A percentile compares a stretch with the other conserved stretches of the same genome.
These are phyloP conservation scores for Galagoides demidoff DNA, from an alignment of 2,797 vertebrate species.

Conservation along the genomic window DNA sequence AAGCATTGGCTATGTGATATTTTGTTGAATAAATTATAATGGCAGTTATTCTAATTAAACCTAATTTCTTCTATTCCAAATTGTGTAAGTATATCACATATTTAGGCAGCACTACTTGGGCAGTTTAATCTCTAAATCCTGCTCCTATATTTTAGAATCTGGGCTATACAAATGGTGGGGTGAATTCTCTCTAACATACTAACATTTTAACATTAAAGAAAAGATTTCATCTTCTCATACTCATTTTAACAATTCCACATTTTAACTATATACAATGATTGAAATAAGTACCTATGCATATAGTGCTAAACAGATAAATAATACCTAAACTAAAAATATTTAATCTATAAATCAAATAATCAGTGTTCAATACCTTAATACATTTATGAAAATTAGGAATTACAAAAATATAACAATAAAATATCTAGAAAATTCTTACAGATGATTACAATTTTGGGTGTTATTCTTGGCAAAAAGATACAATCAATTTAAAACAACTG, in stretches of 20 bases:
- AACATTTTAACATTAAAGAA: conserved; percentile 23
- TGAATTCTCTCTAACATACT: neutral
- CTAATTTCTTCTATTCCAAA: neutral
- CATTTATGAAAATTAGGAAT: neutral
- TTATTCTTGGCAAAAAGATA: conserved; percentile 5
- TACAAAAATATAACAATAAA: neutral
- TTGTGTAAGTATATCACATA: neutral
- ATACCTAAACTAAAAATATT: neutral
- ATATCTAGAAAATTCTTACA: neutral
- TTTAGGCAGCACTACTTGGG: neutral
- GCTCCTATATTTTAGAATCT: neutral
- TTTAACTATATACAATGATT: neutral
- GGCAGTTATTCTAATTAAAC: neutral
- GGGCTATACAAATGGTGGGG: neutral
- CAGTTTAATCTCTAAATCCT: conserved; percentile 4
- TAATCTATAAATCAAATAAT: neutral
- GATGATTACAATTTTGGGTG: neutral
- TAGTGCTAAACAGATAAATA: neutral
- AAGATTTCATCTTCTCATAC: neutral
- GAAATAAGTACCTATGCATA: neutral
- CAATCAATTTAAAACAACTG: conserved; percentile 30
- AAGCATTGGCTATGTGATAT: neutral
- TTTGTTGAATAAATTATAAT: conserved; percentile 18
- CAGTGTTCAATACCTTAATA: neutral
- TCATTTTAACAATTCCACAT: neutral